Evolutionary conservation across 2,888 invertebrate genomes (phyloP).

Genomic region (Catocala nupta): DNA sequence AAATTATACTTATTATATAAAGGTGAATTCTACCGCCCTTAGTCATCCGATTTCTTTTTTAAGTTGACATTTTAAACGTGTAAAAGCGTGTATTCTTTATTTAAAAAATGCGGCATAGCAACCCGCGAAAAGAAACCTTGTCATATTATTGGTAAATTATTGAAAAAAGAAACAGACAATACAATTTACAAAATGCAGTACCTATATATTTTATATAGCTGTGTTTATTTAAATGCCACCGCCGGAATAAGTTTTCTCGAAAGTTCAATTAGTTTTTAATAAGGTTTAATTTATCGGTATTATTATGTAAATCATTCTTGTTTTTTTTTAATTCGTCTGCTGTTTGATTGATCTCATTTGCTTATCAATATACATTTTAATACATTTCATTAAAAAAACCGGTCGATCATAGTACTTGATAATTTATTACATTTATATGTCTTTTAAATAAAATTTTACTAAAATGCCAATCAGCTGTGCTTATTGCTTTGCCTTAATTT

Average conservation of each 20-base stretch:
- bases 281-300: slow-evolving; percentile 14
- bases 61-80: slow-evolving; percentile 45
- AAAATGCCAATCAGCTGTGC: slow-evolving; percentile 15
- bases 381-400: slow-evolving; percentile 34
- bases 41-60: slow-evolving; percentile 54
- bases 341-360: slow-evolving; percentile 48
- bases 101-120: slow-evolving; percentile 33
- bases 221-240: slow-evolving; percentile 12
- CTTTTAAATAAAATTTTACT: slow-evolving; percentile 9
- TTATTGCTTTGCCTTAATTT: slow-evolving; percentile 17
- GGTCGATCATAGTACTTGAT: slow-evolving; percentile 24
- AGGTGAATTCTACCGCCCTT: slow-evolving; percentile 45
- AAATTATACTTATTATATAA: slow-evolving; percentile 25
- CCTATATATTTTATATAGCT: slow-evolving; percentile 6
- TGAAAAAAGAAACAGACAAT: slow-evolving; percentile 16
- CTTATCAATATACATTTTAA: slow-evolving; percentile 32
- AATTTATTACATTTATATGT: slow-evolving; percentile 27
- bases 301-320: slow-evolving; percentile 35
- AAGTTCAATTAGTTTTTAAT: slow-evolving; percentile 17
- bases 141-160: slow-evolving; percentile 37
- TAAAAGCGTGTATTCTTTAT: slow-evolving; percentile 41
- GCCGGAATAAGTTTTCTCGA: slow-evolving; percentile 6
- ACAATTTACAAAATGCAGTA: no score
- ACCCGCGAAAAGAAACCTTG: slow-evolving; percentile 40
- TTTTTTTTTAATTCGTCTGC: slow-evolving; percentile 28